phyloP scores from a whole-genome alignment of 35 echinoderm and acorn worm species.

The Lytechinus pictus region DNA sequence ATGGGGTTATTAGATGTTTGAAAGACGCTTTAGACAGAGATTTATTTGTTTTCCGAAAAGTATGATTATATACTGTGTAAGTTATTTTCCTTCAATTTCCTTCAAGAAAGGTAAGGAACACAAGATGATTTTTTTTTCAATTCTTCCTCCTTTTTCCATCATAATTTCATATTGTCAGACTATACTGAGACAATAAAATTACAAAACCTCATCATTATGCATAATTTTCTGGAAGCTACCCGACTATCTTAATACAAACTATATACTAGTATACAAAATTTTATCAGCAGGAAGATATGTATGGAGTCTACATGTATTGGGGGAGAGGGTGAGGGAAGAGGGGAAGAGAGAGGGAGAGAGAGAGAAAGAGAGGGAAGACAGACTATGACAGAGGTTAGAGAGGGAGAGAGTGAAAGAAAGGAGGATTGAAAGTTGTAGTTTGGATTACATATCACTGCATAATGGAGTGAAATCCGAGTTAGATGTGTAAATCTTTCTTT shows the following conservation, averaged over 20 bases:
- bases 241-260: neutral
- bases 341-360: no score
- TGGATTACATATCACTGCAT: neutral
- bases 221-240: neutral
- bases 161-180: neutral
- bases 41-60: no score
- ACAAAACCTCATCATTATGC: neutral
- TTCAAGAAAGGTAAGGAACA: neutral
- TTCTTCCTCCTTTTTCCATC: neutral
- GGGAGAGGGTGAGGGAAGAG: no score
- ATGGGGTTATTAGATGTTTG: no score
- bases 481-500: neutral
- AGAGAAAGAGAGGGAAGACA: no score
- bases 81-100: neutral
- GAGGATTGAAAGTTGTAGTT: neutral
- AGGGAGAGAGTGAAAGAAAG: no score
- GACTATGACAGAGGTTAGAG: no score
- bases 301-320: neutral
- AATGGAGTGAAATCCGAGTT: neutral
- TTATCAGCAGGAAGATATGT: neutral
- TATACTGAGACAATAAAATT: neutral
- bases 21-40: no score
- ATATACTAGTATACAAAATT: neutral
- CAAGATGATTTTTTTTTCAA: neutral
- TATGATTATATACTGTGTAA: no score